Evolutionary conservation across 1,140 invertebrate genomes (phyloP), one percentile per base, ranked within the genome.

Genomic region (Drosophila obscura): DNA sequence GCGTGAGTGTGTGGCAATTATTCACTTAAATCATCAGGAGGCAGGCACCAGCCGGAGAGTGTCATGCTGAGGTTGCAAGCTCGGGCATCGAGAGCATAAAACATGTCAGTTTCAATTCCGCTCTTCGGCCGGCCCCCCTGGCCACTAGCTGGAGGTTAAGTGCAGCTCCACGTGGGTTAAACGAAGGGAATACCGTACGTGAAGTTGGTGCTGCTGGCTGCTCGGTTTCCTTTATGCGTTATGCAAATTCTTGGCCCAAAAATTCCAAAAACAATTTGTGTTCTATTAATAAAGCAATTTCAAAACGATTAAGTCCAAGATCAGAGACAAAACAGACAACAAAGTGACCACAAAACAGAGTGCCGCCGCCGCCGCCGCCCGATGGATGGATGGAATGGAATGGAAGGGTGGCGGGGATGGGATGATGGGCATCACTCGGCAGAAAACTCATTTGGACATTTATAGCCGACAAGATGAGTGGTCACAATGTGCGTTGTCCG

Each of bases 241-340:
- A 39, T 31, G 57, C 28, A 11, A 11, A 44, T 49, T 49, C 46
- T 49, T 22, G 31, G 8, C 13, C 8, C 19, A 15, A 19, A 48
- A 39, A 69, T 82, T 73, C 31, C 60, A 41, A 46, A 64, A 46
- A 64, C 61, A 62, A 80, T 83, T 69, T 83, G 80, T 88, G 84
- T 88, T 88, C 83, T 88, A 88, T 88, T 88, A 88, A 88, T 88
- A 88, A 83, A 89, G 84, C 77, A 88, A 88, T 88, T 88, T 67
- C 84, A 77, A 89, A 89, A 72, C 84, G 84, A 88, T 88, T 88
- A 88, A 84, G 84, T 84, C 61, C 77, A 80, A 48, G 35, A 39
- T 39, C 75, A n/a, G 48, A 44, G 16, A 55, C 24, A 48, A 35
- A 31, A 35, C 31, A 9, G 31, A 45, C 67, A 75, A 51, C 72